Evolutionary conservation across 1,140 invertebrate genomes (phyloP).

Genomic region (Meloidogyne chitwoodi): DNA sequence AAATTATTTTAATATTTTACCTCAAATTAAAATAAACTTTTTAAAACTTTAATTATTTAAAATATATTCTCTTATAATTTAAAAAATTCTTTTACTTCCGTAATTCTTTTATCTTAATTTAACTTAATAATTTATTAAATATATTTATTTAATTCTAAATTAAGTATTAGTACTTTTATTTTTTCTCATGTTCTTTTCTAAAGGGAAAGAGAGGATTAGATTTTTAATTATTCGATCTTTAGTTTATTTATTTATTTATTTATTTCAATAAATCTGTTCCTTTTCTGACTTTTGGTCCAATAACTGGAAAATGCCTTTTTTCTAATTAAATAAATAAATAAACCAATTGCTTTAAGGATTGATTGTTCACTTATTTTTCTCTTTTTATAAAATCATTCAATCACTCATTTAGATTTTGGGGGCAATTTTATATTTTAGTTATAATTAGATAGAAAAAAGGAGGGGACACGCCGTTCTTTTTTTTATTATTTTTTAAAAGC

Average conservation of each 20-base stretch:
- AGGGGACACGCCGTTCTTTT: background rate
- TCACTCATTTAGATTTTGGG: background rate
- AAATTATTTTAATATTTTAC: no score
- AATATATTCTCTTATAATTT: no score
- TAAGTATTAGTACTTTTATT: no score
- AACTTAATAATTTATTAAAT: no score
- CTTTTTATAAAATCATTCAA: background rate
- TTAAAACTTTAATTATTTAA: no score
- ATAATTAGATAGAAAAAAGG: background rate
- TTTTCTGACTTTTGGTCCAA: background rate
- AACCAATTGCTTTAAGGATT: background rate
- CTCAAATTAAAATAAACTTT: no score
- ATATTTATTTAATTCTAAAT: no score
- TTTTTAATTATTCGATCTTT: background rate
- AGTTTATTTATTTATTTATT: background rate
- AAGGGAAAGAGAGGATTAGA: background rate
- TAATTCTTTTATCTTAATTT: no score
- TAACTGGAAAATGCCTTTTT: background rate
- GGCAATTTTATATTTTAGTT: background rate
- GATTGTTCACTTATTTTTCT: background rate
- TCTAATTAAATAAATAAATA: background rate
- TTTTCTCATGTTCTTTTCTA: no score
- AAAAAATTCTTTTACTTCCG: no score
- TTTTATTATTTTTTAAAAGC: background rate
- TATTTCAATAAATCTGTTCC: background rate